These are phyloP conservation scores for Cheilosia impressa DNA, from an alignment of 2,888 invertebrate genomes.

Conservation along the genomic window DNA sequence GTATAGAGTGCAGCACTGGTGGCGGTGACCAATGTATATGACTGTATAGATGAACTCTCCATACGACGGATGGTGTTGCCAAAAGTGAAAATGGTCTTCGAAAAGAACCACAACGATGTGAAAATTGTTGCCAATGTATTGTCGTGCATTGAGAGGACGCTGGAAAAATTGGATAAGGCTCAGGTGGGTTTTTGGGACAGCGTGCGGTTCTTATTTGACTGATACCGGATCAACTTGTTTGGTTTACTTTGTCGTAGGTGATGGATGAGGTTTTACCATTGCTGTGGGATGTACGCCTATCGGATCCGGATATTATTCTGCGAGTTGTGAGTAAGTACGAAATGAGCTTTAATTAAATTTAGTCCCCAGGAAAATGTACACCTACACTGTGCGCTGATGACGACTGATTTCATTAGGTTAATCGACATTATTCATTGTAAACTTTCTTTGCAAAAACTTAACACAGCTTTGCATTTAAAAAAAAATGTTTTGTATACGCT, in stretches of 20 bases:
- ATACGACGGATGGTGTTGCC: slow-evolving; percentile 92
- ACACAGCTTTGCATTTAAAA: too few relatives aligned
- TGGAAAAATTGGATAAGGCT: slow-evolving; percentile 92
- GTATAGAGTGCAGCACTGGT: slow-evolving; percentile 93
- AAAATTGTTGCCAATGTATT: slow-evolving; percentile 92
- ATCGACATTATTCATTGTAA: too few relatives aligned
- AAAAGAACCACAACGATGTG: slow-evolving; percentile 91
- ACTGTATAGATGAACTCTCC: slow-evolving; percentile 92
- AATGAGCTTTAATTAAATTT: too few relatives aligned
- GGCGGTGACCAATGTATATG: slow-evolving; percentile 93
- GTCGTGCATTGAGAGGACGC: slow-evolving; percentile 91
- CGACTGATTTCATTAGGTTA: too few relatives aligned
- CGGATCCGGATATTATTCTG: slow-evolving; percentile 94
- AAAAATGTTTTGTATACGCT: too few relatives aligned
- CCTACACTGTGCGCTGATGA: too few relatives aligned
- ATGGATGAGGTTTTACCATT: slow-evolving; percentile 96
- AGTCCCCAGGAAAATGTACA: too few relatives aligned
- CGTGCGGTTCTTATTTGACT: slow-evolving; percentile 9
- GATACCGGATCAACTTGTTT: slow-evolving; percentile 40
- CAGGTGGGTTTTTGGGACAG: slow-evolving; percentile 84
- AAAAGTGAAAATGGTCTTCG: slow-evolving; percentile 91
- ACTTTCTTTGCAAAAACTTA: too few relatives aligned
- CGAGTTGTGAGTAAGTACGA: slow-evolving; percentile 95
- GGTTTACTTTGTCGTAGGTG: slow-evolving; percentile 84
- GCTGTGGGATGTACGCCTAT: slow-evolving; percentile 92